Evolutionary conservation across 2,113 vertebrate genomes (phyloP).

Genomic region (Phalacrocorax brasilianus): DNA sequence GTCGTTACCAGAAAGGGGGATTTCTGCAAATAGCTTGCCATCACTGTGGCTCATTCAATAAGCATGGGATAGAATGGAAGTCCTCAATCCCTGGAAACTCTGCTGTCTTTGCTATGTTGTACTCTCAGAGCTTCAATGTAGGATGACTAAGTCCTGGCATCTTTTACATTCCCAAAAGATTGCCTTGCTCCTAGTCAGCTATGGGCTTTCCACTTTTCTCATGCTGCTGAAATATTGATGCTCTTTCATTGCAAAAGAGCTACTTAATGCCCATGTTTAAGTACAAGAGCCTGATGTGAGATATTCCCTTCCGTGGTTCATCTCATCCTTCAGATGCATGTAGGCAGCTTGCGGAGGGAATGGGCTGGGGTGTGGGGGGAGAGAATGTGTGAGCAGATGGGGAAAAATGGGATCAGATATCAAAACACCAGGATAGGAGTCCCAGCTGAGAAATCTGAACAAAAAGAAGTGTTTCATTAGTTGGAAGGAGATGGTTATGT

Average conservation of each 20-base stretch:
- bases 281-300: background rate
- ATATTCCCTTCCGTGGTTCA: background rate
- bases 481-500: background rate
- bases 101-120: background rate
- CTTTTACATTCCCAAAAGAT: background rate
- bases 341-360: background rate
- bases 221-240: slow-evolving; percentile 26
- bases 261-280: background rate
- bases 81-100: background rate
- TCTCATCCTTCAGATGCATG: background rate
- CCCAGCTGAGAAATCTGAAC: background rate
- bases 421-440: background rate
- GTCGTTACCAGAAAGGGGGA: background rate
- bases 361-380: background rate
- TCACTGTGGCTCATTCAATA: background rate
- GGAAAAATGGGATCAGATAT: background rate
- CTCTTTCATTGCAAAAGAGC: background rate
- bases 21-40: background rate
- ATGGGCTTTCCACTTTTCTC: background rate
- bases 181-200: background rate
- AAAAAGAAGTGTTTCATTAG: slow-evolving; percentile 16
- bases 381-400: background rate
- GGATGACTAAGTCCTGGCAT: background rate
- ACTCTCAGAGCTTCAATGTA: background rate
- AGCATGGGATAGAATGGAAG: rapidly evolving